phyloP scores from a whole-genome alignment of 2,113 vertebrate species.

The Myxocyprinus asiaticus region DNA sequence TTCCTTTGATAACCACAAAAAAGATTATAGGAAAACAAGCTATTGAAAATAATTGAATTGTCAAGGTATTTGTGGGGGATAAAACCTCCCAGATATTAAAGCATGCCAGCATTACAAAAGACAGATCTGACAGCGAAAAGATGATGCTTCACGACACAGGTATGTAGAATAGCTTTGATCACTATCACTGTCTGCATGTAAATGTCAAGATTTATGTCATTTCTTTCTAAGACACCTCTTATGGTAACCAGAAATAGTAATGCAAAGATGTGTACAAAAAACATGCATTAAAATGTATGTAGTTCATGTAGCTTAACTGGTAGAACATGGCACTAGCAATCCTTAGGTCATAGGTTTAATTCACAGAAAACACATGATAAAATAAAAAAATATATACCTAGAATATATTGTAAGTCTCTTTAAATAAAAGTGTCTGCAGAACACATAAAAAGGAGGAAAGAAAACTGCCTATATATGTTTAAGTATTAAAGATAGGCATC shows the following conservation, averaged over 20 bases:
- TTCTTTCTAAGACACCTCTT: slow-evolving; percentile 1
- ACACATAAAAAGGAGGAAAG: too few species aligned
- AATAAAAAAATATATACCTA: too few species aligned
- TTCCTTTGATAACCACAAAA: slow-evolving; percentile 25
- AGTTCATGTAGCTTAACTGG: too few species aligned
- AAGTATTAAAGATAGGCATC: too few species aligned
- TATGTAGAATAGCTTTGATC: slow-evolving; percentile 23
- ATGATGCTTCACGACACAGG: background rate
- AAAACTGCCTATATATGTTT: too few species aligned
- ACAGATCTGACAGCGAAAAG: background rate
- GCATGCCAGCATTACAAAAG: background rate
- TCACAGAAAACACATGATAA: background rate
- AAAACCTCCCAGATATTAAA: background rate
- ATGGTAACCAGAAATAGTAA: background rate
- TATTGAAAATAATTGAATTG: background rate
- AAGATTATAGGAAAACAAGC: background rate
- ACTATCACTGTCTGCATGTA: slow-evolving; percentile 22
- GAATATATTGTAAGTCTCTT: too few species aligned
- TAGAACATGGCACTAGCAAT: too few species aligned
- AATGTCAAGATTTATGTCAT: slow-evolving; percentile 6
- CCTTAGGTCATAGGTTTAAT: too few species aligned
- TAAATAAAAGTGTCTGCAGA: too few species aligned
- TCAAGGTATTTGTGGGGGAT: background rate
- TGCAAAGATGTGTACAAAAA: too few species aligned
- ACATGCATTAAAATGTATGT: background rate